A percentile compares a stretch with the other conserved stretches of the same genome.
phyloP scores from a whole-genome alignment of 1,140 invertebrate species.

The Drosophila lini region DNA sequence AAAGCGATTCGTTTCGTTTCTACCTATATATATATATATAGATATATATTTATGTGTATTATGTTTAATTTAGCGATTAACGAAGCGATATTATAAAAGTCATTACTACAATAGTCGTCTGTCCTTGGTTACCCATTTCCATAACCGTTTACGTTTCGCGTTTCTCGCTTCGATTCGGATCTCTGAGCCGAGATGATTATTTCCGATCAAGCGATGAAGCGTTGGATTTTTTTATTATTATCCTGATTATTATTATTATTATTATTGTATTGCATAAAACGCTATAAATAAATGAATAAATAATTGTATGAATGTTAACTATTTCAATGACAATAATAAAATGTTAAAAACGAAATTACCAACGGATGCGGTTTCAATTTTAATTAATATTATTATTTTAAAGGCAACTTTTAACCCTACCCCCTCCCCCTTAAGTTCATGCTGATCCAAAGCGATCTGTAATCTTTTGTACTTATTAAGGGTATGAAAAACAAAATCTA shows the following conservation, averaged over 20 bases:
- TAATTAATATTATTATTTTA: no score
- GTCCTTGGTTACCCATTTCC: constrained; percentile 11
- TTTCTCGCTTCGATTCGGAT: constrained; percentile 13
- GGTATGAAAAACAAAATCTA: not conserved
- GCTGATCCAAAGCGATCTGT: no score
- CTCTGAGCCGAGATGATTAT: not conserved
- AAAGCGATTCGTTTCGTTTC: constrained; percentile 19
- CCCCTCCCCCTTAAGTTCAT: no score
- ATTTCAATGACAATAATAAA: constrained; percentile 82
- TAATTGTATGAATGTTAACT: constrained; percentile 82
- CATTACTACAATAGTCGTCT: constrained; percentile 46
- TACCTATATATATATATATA: constrained; percentile 14
- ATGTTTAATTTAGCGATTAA: constrained; percentile 48
- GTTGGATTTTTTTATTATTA: constrained; percentile 35
- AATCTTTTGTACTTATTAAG: no score
- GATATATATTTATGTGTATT: constrained; percentile 34
- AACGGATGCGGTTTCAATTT: constrained; percentile 1
- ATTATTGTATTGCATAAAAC: constrained; percentile 67
- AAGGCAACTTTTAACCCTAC: no score
- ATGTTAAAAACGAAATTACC: constrained; percentile 63
- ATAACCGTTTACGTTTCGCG: constrained; percentile 4
- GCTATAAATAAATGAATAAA: constrained; percentile 66
- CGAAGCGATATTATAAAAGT: constrained; percentile 51
- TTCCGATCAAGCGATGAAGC: not conserved
- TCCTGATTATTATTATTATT: constrained; percentile 47